Evolutionary conservation across 2,888 invertebrate genomes (phyloP).

Genomic region (Eulithis prunata): DNA sequence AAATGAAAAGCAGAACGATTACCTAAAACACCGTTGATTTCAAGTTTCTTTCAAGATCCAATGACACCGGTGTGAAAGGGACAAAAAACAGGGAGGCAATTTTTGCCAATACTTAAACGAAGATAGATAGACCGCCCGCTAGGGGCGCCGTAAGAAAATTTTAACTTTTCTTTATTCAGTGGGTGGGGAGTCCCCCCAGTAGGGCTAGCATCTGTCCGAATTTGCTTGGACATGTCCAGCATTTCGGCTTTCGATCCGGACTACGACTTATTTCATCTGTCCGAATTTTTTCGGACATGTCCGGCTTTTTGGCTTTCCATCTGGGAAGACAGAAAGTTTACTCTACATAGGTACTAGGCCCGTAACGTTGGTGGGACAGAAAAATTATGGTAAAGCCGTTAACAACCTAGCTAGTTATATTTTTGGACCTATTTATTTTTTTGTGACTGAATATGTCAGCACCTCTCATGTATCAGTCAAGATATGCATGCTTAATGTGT

Average conservation of each 20-base stretch:
- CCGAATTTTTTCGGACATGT: too few species aligned
- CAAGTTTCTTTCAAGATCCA: conserved; percentile 64
- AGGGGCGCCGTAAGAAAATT: conserved; percentile 79
- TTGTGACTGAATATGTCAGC: too few species aligned
- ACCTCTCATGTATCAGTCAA: too few species aligned
- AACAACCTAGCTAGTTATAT: too few species aligned
- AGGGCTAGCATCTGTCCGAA: background rate
- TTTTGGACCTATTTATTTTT: too few species aligned
- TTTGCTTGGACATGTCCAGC: background rate
- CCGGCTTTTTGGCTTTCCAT: too few species aligned
- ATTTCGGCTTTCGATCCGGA: background rate
- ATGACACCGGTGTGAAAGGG: conserved; percentile 71
- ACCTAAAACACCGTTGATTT: conserved; percentile 44
- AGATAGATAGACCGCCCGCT: conserved; percentile 76
- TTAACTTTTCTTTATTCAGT: conserved; percentile 84
- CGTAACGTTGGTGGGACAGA: too few species aligned
- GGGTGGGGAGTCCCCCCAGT: conserved; percentile 42
- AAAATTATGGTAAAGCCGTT: too few species aligned
- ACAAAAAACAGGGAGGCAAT: conserved; percentile 66
- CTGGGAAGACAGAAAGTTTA: too few species aligned
- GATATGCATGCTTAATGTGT: too few species aligned
- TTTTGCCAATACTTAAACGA: conserved; percentile 83
- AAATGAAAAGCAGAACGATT: conserved; percentile 18
- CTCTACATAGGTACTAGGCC: too few species aligned
- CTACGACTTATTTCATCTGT: background rate